Conservation (phyloP, 1,140 invertebrate species). For the Anastatus disparis region DNA sequence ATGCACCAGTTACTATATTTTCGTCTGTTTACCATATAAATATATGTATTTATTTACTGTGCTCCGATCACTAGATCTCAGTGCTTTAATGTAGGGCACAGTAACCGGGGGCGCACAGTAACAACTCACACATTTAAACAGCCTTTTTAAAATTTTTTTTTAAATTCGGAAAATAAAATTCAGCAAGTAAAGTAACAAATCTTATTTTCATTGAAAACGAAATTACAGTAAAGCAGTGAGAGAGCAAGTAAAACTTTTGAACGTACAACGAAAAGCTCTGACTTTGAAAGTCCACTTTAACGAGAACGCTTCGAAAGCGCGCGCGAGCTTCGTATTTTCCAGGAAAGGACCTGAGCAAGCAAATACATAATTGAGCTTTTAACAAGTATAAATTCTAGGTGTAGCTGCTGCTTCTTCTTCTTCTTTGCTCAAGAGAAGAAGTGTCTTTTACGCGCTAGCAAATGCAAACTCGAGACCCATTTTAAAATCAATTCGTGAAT, state of each 20-base stretch:
- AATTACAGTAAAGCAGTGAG: neutral
- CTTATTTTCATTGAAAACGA: neutral
- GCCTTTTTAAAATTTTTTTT: too few relatives aligned
- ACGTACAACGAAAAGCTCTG: neutral
- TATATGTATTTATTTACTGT: too few relatives aligned
- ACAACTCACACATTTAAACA: too few relatives aligned
- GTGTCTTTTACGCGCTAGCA: neutral
- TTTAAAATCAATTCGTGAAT: neutral
- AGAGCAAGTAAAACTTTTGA: neutral
- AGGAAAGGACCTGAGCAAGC: neutral
- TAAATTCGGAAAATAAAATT: too few relatives aligned
- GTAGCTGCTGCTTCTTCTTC: neutral
- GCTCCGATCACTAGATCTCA: too few relatives aligned
- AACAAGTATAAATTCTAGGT: neutral
- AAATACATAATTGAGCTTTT: slow-evolving; percentile 28
- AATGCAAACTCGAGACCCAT: neutral
- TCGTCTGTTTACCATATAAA: too few relatives aligned
- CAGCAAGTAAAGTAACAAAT: neutral
- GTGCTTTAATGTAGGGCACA: too few relatives aligned
- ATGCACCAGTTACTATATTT: too few relatives aligned
- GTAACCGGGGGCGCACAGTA: too few relatives aligned
- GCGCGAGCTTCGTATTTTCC: neutral
- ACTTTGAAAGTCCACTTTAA: slow-evolving; percentile 25
- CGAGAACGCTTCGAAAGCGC: neutral
- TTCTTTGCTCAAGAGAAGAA: too few relatives aligned